These are phyloP conservation scores for Macrochelys suwanniensis DNA, from an alignment of 2,797 vertebrate species.

Conservation along the genomic window DNA sequence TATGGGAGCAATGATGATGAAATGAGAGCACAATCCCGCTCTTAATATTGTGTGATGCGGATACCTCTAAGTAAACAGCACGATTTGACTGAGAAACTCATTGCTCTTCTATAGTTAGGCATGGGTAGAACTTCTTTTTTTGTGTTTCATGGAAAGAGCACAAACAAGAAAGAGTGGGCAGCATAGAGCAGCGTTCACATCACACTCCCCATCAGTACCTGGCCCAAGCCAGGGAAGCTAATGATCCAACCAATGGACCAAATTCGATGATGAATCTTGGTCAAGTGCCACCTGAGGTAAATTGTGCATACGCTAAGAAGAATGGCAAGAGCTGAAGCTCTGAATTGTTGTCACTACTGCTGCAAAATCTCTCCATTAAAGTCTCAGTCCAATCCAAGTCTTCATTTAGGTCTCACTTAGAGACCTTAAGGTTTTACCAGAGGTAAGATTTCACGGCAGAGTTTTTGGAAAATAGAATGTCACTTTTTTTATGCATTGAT, in stretches of 20 bases:
- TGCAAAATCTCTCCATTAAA: neutral
- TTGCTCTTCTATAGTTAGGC: neutral
- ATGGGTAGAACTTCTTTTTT: neutral
- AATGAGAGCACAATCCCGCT: neutral
- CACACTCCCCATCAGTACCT: too few relatives aligned
- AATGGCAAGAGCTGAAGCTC: neutral
- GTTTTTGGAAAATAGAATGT: neutral
- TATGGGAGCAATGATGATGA: neutral
- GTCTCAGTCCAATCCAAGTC: neutral
- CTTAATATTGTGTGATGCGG: neutral
- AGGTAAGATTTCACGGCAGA: neutral
- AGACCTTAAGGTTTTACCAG: neutral
- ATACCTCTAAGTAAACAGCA: neutral
- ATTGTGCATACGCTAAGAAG: too few relatives aligned
- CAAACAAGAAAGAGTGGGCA: too few relatives aligned
- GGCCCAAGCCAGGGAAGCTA: too few relatives aligned
- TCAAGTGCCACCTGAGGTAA: too few relatives aligned
- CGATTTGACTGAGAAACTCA: neutral
- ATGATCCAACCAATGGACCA: too few relatives aligned
- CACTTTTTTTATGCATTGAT: neutral
- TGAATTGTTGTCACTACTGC: neutral
- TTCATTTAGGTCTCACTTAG: neutral
- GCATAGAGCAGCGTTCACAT: too few relatives aligned
- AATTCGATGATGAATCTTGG: too few relatives aligned
- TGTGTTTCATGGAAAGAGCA: neutral